Conservation (phyloP, 2,797 vertebrate species). For the Enteromius unitaeniatus region DNA sequence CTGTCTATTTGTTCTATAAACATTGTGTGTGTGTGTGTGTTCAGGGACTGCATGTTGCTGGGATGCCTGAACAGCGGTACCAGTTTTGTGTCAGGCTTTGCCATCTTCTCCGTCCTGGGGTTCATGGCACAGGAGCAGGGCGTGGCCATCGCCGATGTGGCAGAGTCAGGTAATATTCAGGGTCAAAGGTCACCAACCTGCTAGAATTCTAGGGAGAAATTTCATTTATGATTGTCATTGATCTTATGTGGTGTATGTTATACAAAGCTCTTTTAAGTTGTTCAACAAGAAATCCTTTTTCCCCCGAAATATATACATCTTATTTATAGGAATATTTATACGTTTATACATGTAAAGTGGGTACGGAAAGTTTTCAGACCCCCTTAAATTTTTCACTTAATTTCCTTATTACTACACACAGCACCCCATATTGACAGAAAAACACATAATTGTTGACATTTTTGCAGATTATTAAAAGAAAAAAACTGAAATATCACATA, state of each 20-base stretch:
- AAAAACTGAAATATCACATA: no score
- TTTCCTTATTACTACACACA: no score
- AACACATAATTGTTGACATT: no score
- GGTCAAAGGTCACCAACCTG: constrained; percentile 73
- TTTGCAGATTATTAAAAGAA: no score
- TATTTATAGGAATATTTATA: no score
- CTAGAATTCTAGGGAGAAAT: not conserved
- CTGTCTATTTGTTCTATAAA: constrained; percentile 62
- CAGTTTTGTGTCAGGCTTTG: constrained; percentile 98
- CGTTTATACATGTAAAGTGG: no score
- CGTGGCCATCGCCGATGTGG: constrained; percentile 99
- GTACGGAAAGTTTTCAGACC: no score
- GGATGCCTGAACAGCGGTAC: constrained; percentile 99
- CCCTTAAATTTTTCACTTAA: no score
- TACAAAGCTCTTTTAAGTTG: not conserved
- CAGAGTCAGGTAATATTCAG: constrained; percentile 94
- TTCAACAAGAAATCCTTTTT: no score
- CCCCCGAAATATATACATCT: no score
- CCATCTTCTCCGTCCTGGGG: constrained; percentile 96
- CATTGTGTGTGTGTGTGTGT: constrained; percentile 91
- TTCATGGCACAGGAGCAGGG: constrained; percentile 99
- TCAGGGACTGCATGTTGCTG: constrained; percentile 94
- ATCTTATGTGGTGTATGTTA: not conserved
- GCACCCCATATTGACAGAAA: no score
- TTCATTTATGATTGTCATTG: not conserved